Evolutionary conservation across 2,888 invertebrate genomes (phyloP).

Genomic region (Pseudococcus viburni): DNA sequence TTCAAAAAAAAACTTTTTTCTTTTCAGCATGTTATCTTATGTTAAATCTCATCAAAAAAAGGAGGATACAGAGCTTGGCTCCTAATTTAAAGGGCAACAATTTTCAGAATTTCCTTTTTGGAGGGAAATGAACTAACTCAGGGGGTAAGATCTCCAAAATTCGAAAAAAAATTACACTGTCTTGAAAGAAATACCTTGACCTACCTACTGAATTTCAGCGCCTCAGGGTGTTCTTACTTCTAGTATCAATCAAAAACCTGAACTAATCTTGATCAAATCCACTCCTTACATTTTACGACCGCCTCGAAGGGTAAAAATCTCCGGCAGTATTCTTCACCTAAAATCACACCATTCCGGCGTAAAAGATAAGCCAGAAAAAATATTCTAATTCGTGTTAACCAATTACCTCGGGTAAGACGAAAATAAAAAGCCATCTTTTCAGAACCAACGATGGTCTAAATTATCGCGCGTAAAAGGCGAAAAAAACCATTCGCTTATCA

Average conservation of each 20-base stretch:
- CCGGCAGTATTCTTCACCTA: background rate
- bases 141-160: too few relatives aligned
- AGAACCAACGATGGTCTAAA: background rate
- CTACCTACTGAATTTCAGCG: too few relatives aligned
- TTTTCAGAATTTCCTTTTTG: too few relatives aligned
- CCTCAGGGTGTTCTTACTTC: background rate
- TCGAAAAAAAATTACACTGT: too few relatives aligned
- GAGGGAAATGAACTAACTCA: too few relatives aligned
- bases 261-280: background rate
- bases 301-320: background rate
- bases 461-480: background rate
- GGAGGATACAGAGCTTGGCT: too few relatives aligned
- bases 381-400: background rate
- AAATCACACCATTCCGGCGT: background rate
- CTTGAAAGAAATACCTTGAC: too few relatives aligned
- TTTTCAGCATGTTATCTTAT: too few relatives aligned
- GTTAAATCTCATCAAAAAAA: too few relatives aligned
- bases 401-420: background rate
- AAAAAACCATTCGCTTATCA: background rate
- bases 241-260: background rate
- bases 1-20: too few relatives aligned
- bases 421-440: constrained; percentile 7
- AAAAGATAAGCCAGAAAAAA: background rate
- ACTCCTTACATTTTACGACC: background rate
- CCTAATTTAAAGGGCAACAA: too few relatives aligned